These are phyloP conservation scores for Phoeniculus purpureus DNA, from an alignment of 2,797 vertebrate species.

Conservation along the genomic window DNA sequence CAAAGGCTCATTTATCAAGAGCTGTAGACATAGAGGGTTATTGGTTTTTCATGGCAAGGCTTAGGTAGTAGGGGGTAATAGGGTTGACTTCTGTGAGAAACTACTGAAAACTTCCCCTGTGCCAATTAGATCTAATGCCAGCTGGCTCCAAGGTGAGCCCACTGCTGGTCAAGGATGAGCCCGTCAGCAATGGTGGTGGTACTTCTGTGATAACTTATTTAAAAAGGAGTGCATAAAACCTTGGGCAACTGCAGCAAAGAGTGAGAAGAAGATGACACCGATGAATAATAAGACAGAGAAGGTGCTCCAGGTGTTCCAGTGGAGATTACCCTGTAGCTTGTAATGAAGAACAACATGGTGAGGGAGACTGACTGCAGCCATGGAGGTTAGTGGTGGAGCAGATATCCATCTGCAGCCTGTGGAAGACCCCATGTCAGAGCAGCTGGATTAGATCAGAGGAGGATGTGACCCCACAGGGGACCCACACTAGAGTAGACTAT, in stretches of 20 bases:
- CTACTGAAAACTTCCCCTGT: not conserved
- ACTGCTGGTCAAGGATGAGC: not conserved
- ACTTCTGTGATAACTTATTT: not conserved
- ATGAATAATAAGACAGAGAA: not conserved
- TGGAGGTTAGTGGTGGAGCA: not conserved
- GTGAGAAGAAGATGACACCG: not conserved
- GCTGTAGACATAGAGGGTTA: not conserved
- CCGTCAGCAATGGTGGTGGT: not conserved
- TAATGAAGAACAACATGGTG: not conserved
- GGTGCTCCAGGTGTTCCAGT: accelerated
- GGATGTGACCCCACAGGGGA: not conserved
- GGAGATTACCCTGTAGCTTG: not conserved
- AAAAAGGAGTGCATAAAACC: not conserved
- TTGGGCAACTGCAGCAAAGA: not conserved
- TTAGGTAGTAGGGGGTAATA: not conserved
- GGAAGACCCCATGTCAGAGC: not conserved
- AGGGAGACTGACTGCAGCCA: not conserved
- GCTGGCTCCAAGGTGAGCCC: accelerated
- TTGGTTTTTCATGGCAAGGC: not conserved
- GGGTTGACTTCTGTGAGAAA: not conserved
- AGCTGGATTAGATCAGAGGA: not conserved
- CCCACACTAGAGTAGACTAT: not conserved
- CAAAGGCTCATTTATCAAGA: conserved; percentile 11
- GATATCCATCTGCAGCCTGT: not conserved
- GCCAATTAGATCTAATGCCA: not conserved